Conservation (phyloP, 2,888 invertebrate genomes). For the Pyralis farinalis region DNA sequence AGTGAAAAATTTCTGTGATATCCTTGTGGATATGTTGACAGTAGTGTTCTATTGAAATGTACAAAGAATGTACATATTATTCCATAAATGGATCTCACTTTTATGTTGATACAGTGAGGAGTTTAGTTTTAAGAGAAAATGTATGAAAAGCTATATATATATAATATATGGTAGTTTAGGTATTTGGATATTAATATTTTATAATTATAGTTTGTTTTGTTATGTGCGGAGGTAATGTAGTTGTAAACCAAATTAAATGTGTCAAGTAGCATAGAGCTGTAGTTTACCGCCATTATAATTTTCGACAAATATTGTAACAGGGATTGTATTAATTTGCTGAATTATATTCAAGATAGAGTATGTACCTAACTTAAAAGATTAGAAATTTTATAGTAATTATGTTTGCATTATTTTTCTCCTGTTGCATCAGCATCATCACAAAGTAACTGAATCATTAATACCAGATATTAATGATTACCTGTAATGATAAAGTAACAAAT, state of each 20-base stretch:
- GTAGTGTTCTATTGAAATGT: conserved; percentile 30
- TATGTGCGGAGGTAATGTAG: conserved; percentile 24
- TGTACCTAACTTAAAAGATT: no score
- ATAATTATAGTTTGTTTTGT: conserved; percentile 35
- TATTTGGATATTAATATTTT: conserved; percentile 35
- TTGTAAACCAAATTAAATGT: conserved; percentile 40
- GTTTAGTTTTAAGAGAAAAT: conserved; percentile 25
- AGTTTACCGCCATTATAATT: conserved; percentile 6
- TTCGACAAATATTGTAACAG: conserved; percentile 20
- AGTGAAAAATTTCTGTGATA: conserved; percentile 50
- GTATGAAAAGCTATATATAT: conserved; percentile 22
- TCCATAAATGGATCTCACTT: conserved; percentile 57
- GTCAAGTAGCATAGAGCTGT: conserved; percentile 25
- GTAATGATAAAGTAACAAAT: no score
- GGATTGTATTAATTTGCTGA: conserved; percentile 25
- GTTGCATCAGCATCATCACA: no score
- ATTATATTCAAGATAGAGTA: no score
- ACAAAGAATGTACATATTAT: conserved; percentile 30
- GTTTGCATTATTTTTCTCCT: no score
- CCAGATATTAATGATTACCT: no score
- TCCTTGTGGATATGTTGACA: conserved; percentile 52
- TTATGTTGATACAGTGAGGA: conserved; percentile 56
- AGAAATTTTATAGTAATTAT: no score
- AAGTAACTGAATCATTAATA: no score
- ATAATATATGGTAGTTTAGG: conserved; percentile 30